Evolutionary conservation across 2,797 vertebrate genomes (phyloP).

Genomic region (Periophthalmus magnuspinnatus): DNA sequence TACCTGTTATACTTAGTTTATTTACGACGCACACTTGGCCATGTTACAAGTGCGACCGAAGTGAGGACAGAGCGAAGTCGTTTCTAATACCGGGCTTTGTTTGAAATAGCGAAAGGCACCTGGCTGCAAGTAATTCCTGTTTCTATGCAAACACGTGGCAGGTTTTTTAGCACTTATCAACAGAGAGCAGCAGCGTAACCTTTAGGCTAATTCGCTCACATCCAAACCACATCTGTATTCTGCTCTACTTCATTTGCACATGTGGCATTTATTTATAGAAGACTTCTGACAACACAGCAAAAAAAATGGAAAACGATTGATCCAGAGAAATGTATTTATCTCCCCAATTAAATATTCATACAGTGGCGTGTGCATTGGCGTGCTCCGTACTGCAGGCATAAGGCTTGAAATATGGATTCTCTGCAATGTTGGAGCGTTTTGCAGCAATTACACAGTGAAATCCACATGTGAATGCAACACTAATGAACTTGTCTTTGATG

Average conservation of each 20-base stretch:
- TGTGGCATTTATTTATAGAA: constrained; percentile 27
- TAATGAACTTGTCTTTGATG: constrained; percentile 30
- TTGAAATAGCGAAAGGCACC: constrained; percentile 18
- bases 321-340: constrained; percentile 27
- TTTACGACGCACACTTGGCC: constrained; percentile 2
- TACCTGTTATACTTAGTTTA: constrained; percentile 6
- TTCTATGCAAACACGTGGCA: constrained; percentile 2
- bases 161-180: constrained; percentile 29
- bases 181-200: constrained; percentile 27
- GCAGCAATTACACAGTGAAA: constrained; percentile 34
- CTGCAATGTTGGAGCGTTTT: constrained; percentile 23
- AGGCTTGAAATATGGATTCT: constrained; percentile 36
- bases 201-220: constrained; percentile 13
- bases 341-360: constrained; percentile 30
- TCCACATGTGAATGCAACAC: constrained; percentile 23
- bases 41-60: constrained; percentile 1
- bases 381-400: constrained; percentile 8
- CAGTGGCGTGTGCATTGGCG: constrained; percentile 2
- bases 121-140: constrained; percentile 1
- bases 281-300: constrained; percentile 13
- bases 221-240: constrained; percentile 13
- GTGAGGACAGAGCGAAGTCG: background rate
- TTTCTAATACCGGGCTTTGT: constrained; percentile 11
- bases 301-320: constrained; percentile 17
- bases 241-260: background rate